A percentile compares a stretch with the other conserved stretches of the same genome.
Conservation (phyloP, 2,888 invertebrate species). For the Drosophila incognita region DNA sequence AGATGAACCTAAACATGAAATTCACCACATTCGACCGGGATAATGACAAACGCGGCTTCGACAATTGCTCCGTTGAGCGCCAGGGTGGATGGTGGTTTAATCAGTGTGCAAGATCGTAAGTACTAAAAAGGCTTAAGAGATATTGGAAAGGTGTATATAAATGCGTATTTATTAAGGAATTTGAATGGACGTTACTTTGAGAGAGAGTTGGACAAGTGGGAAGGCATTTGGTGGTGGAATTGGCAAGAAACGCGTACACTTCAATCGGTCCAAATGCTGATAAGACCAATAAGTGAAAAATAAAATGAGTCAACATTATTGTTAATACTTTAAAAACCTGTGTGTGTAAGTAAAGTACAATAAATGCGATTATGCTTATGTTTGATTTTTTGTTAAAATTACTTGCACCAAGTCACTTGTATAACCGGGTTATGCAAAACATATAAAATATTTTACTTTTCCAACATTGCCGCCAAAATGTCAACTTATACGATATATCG, state of each 20-base stretch:
- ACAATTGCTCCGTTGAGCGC: slow-evolving; percentile 41
- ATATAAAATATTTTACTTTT: neutral
- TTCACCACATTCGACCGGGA: slow-evolving; percentile 47
- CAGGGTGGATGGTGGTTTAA: slow-evolving; percentile 52
- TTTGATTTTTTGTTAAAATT: neutral
- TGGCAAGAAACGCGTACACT: slow-evolving; percentile 44
- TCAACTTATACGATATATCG: slow-evolving; percentile 9
- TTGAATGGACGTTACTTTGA: slow-evolving; percentile 41
- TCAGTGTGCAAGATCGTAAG: slow-evolving; percentile 48
- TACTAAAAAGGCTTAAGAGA: neutral
- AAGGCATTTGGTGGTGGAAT: slow-evolving; percentile 50
- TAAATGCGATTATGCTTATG: neutral
- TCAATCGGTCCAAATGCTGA: slow-evolving; percentile 37
- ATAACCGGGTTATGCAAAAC: no score
- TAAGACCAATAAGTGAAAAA: slow-evolving; percentile 25
- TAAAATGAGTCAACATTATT: neutral
- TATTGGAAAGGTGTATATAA: neutral
- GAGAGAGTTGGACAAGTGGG: slow-evolving; percentile 41
- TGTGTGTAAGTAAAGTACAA: neutral
- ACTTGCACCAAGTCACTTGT: no score
- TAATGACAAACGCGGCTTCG: slow-evolving; percentile 39
- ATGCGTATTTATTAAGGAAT: slow-evolving; percentile 25
- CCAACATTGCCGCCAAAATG: neutral
- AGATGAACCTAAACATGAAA: slow-evolving; percentile 37
- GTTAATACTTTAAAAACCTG: neutral